Percentiles rank a stretch among this genome's conserved stretches.
phyloP scores from a whole-genome alignment of 2,113 vertebrate genomes.

The Ellobius talpinus region DNA sequence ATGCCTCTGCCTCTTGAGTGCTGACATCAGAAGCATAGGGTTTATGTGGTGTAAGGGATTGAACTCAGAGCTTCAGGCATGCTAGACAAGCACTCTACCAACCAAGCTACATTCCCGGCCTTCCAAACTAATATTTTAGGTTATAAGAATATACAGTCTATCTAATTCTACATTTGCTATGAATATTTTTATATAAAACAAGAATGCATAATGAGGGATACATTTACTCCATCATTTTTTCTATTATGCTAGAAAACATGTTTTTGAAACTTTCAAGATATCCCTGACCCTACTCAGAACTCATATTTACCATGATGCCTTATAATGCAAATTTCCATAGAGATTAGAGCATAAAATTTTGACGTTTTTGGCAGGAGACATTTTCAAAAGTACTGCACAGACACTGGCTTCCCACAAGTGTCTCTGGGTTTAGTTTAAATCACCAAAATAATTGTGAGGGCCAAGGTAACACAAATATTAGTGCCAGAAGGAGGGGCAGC shows the following conservation, averaged over 20 bases:
- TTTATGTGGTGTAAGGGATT: neutral
- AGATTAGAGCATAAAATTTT: constrained; percentile 22
- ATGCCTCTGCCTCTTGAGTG: too few species aligned
- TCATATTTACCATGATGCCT: neutral
- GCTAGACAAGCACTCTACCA: neutral
- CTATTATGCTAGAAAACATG: neutral
- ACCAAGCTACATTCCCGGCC: neutral
- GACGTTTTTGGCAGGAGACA: neutral
- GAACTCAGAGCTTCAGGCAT: neutral
- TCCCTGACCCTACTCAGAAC: neutral
- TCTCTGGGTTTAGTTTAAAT: constrained; percentile 12
- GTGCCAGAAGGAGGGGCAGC: neutral
- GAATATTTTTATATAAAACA: constrained; percentile 47
- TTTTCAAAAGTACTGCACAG: constrained; percentile 3
- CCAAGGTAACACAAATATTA: neutral
- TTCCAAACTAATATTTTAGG: neutral
- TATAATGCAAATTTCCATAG: constrained; percentile 42
- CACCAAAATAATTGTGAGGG: neutral
- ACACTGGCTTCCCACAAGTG: neutral
- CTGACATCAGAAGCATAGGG: neutral
- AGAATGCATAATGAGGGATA: neutral
- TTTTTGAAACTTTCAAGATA: constrained; percentile 24
- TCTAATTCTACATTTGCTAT: constrained; percentile 27
- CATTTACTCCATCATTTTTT: constrained; percentile 8
- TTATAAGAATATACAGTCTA: constrained; percentile 17